phyloP scores from a whole-genome alignment of 2,797 vertebrate genomes.

The Nasua narica region DNA sequence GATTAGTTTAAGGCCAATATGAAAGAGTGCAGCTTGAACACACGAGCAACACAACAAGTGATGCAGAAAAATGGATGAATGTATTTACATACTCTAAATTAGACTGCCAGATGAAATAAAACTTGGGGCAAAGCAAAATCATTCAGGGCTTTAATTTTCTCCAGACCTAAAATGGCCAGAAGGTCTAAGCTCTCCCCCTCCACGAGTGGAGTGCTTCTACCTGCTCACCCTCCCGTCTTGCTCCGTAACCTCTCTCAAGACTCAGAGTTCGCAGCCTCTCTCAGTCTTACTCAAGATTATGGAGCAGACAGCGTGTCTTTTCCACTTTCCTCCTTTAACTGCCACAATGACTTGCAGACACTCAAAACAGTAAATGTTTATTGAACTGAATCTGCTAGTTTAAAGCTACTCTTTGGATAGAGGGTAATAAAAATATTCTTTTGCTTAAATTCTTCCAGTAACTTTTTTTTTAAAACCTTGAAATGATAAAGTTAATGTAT shows the following conservation, averaged over 20 bases:
- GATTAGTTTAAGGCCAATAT: background rate
- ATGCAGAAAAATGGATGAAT: background rate
- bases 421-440: background rate
- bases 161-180: background rate
- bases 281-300: background rate
- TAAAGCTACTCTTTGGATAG: background rate
- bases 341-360: background rate
- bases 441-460: background rate
- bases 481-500: background rate
- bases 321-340: background rate
- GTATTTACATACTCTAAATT: background rate
- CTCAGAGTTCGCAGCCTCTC: background rate
- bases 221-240: background rate
- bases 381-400: background rate
- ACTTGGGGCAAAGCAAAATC: background rate
- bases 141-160: background rate
- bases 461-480: background rate
- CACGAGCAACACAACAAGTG: background rate
- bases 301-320: background rate
- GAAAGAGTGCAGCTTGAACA: background rate
- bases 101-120: background rate
- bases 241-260: background rate
- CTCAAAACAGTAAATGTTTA: background rate
- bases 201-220: background rate
- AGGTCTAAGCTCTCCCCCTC: background rate